These are phyloP conservation scores for Bubo bubo DNA, from an alignment of 2,113 vertebrate species.

Conservation along the genomic window DNA sequence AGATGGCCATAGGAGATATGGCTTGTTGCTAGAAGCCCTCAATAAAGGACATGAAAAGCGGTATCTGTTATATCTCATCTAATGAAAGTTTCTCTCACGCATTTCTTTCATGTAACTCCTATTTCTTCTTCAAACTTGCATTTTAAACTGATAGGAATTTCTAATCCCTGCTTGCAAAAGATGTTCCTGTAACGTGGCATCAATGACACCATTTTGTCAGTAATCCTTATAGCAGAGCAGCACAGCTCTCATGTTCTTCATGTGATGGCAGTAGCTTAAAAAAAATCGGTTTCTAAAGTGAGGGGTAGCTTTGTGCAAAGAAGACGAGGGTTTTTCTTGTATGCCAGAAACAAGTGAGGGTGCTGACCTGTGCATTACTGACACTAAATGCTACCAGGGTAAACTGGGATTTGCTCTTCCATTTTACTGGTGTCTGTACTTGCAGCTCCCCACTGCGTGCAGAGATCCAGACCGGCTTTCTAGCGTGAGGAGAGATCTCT, in stretches of 20 bases:
- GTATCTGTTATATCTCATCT: background rate
- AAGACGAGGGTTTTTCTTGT: background rate
- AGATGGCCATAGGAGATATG: rapidly evolving
- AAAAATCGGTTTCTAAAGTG: background rate
- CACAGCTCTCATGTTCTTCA: background rate
- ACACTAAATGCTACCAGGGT: background rate
- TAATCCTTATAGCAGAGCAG: background rate
- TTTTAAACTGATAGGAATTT: background rate
- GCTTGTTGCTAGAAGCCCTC: background rate
- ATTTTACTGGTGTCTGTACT: background rate
- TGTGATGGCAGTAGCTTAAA: background rate
- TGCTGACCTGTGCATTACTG: background rate
- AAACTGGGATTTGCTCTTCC: background rate
- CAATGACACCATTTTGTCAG: background rate
- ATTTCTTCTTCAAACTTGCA: background rate
- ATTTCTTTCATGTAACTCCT: background rate
- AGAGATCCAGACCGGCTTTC: background rate
- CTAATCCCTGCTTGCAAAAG: background rate
- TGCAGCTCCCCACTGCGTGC: background rate
- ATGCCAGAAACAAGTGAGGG: background rate
- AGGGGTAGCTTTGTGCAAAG: background rate
- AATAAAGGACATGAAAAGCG: background rate
- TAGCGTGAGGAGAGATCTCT: background rate
- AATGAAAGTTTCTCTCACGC: background rate
- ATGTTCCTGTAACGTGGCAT: background rate